Base-by-base conservation (phyloP, 2,888 invertebrate genomes). In the Baronia brevicornis region DNA sequence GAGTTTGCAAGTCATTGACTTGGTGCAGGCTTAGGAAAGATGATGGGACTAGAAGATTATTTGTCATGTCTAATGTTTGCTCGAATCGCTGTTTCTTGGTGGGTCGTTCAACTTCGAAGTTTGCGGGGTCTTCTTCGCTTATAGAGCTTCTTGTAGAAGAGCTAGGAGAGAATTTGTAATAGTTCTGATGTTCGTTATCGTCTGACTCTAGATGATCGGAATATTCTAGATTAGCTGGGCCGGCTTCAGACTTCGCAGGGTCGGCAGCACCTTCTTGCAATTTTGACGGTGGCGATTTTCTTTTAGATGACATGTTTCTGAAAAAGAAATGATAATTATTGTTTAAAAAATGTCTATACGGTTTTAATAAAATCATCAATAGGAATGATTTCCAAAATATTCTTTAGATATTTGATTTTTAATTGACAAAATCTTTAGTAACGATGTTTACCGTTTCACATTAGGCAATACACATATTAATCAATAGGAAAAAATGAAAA, bases 241-340 rank as follows among this genome's bases (percentile, higher is more conserved):
- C 87, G 54, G 86, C 84, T 58, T 75, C 78, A 28, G 68, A 51
- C 51, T 73, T 73, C 45, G 79, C 84, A 61, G 75, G 72, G 58
- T 85, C 64, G 59, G 82, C 56, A 63, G 84, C 87, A 79, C 84
- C 86, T 87, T 92, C 91, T 88, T 95, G 94, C 84, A 95, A 89
- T 88, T 96, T 96, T 61, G 94, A 94, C 75, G 96, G 96, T 79
- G 95, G 95, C 79, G 95, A 96, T 87, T 96, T 96, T 85, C 96
- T 91, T 91, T 96, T 96, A 86, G 95, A 95, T 90, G 95, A 96
- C 96, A 96, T 96, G 87, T 91, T 95, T 90, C 92, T 92, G 90
- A 18, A 46, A 88, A 89, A 77, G 86, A 84, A 74, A 60, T 49
- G 15, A 27, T 4, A 24, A 8, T 2, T 8, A 11, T 24, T n/a